phyloP scores from a whole-genome alignment of 2,113 vertebrate species.

The Leucoraja erinaceus region DNA sequence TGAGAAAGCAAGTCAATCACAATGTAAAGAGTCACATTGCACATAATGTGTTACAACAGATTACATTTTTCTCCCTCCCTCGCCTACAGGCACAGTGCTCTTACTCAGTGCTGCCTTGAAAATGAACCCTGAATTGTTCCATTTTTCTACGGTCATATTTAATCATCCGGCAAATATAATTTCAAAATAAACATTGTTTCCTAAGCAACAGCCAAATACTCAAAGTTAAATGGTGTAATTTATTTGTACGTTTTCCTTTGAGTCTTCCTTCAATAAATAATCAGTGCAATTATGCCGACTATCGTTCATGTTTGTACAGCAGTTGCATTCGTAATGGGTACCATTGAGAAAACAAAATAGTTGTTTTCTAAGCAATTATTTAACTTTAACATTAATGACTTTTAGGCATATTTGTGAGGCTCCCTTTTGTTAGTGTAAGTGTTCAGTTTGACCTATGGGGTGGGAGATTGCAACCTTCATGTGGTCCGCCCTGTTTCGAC shows the following conservation, averaged over 20 bases:
- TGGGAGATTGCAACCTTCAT: no score
- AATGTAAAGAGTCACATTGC: neutral
- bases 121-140: neutral
- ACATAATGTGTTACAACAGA: neutral
- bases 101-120: neutral
- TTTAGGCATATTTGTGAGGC: neutral
- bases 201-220: neutral
- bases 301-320: neutral
- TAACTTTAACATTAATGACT: neutral
- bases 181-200: neutral
- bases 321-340: neutral
- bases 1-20: neutral
- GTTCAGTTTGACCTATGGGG: slow-evolving; percentile 17
- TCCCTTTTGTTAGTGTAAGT: neutral
- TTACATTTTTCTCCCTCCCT: neutral
- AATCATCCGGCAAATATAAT: neutral
- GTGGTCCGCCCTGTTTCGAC: no score
- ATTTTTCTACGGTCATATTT: neutral
- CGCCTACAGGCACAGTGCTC: neutral
- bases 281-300: neutral
- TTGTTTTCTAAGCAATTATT: neutral
- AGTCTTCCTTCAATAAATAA: neutral
- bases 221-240: neutral
- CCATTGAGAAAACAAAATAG: neutral
- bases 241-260: neutral